Evolutionary conservation across 2,888 invertebrate genomes (phyloP).

Genomic region (Rhingia rostrata): DNA sequence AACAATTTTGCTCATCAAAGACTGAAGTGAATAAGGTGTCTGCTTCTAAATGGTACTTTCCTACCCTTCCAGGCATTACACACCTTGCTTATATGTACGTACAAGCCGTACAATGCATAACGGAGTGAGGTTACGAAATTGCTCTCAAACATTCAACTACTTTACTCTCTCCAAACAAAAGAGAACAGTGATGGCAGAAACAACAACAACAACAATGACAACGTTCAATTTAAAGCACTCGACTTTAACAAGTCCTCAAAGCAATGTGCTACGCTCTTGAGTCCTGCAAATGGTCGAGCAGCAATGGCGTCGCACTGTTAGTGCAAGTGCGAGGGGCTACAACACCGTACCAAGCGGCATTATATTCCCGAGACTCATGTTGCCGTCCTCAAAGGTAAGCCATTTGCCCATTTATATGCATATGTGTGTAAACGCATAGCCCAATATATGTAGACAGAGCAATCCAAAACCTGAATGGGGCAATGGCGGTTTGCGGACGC

Average conservation of each 20-base stretch:
- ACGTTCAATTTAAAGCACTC: slow-evolving; percentile 41
- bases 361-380: slow-evolving; percentile 38
- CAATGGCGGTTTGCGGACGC: slow-evolving; percentile 1
- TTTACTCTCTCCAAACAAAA: slow-evolving; percentile 22
- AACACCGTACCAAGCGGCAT: slow-evolving; percentile 11
- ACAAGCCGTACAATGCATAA: slow-evolving; percentile 13
- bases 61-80: not conserved
- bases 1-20: slow-evolving; percentile 12
- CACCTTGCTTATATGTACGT: not conserved
- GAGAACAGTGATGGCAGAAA: slow-evolving; percentile 21
- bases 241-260: slow-evolving; percentile 46
- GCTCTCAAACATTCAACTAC: slow-evolving; percentile 44
- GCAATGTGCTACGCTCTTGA: slow-evolving; percentile 37
- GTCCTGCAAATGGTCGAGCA: slow-evolving; percentile 37
- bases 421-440: slow-evolving; percentile 3
- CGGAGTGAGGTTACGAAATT: slow-evolving; percentile 30
- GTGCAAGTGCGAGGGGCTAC: slow-evolving; percentile 1
- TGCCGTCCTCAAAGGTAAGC: not conserved
- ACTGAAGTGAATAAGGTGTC: slow-evolving; percentile 26
- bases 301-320: slow-evolving; percentile 3
- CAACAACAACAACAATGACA: slow-evolving; percentile 20
- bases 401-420: not conserved
- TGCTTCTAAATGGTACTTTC: slow-evolving; percentile 35
- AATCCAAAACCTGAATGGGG: slow-evolving; percentile 3
- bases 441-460: slow-evolving; percentile 1